Evolutionary conservation across 2,888 invertebrate species (phyloP), one percentile per base, ranked within the genome.

Genomic region (Deilephila porcellus): DNA sequence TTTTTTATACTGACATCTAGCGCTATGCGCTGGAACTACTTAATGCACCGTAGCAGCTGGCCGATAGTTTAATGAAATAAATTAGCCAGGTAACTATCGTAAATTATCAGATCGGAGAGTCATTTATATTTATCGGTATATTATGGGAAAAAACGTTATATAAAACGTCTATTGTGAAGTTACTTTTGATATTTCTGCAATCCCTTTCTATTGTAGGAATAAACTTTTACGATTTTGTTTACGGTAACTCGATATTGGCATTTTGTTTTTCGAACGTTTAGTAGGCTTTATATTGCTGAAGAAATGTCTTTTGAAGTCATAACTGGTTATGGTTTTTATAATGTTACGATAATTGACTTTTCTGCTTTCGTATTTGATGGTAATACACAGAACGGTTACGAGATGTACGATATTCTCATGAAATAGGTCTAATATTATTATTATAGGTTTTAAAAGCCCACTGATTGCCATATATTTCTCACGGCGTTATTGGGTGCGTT

Each of bases 151-250:
- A 52, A 60, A 29, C 60, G 60, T 29, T 14, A 20, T 4, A 5
- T 64, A 20, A 34, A 34, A 6, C 32, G 17, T 17, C 52, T 7
- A 25, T 7, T 29, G 45, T 52, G 25, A 52, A 67, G 37, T 60
- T 67, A 60, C 29, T 45, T 56, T n/a, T 62, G 63, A 72, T 74
- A 74, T 62, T 71, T 74, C 53, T 64, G 64, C 11, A 64, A 52
- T n/a, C 67, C 52, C 52, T 70, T 37, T 32, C 34, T 45, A 45
- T 70, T 62, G n/a, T 67, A 70, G 45, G 34, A 73, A 70, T 73
- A 73, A 71, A 70, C 60, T 60, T 73, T 73, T 70, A 53, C 59
- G 56, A 53, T 53, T 56, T 52, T 73, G 73, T 73, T 73, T 73
- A 70, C 73, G 19, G 73, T 73, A 73, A 70, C 60, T 60, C 25